Conservation (phyloP, 1,140 invertebrate genomes). For the Drosophila ercepeae region DNA sequence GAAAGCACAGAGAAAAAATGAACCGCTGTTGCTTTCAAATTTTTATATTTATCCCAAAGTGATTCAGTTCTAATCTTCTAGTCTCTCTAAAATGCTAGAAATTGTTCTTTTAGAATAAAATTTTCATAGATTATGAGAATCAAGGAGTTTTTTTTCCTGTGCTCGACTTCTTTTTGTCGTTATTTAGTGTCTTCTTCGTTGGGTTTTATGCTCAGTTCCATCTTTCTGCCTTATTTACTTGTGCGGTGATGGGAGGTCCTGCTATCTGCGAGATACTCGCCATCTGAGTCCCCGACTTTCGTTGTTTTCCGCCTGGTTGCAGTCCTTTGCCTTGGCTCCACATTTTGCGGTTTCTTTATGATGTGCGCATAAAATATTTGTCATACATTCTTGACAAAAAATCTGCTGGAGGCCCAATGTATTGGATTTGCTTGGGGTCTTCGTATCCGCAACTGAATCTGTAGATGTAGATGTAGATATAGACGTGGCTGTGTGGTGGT, state of each 20-base stretch:
- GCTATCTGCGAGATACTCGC: slow-evolving; percentile 39
- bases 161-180: slow-evolving; percentile 17
- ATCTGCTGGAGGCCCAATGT: slow-evolving; percentile 47
- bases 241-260: slow-evolving; percentile 4
- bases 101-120: background rate
- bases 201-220: slow-evolving; percentile 25
- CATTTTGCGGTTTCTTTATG: slow-evolving; percentile 72
- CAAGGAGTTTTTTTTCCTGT: background rate
- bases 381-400: slow-evolving; percentile 69
- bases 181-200: slow-evolving; percentile 28
- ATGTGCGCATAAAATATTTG: slow-evolving; percentile 81
- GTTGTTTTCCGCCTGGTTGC: slow-evolving; percentile 10
- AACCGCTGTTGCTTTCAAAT: background rate
- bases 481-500: background rate
- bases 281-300: slow-evolving; percentile 9
- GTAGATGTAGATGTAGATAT: background rate
- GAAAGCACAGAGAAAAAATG: slow-evolving; percentile 1
- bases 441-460: slow-evolving; percentile 12
- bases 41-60: background rate
- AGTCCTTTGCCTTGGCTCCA: background rate
- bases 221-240: slow-evolving; percentile 15
- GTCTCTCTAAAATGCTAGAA: background rate
- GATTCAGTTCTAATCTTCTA: too few species aligned
- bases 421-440: slow-evolving; percentile 45
- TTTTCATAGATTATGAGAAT: background rate